These are phyloP conservation scores for Synergus japonicus DNA, from an alignment of 2,888 invertebrate species.

Conservation along the genomic window DNA sequence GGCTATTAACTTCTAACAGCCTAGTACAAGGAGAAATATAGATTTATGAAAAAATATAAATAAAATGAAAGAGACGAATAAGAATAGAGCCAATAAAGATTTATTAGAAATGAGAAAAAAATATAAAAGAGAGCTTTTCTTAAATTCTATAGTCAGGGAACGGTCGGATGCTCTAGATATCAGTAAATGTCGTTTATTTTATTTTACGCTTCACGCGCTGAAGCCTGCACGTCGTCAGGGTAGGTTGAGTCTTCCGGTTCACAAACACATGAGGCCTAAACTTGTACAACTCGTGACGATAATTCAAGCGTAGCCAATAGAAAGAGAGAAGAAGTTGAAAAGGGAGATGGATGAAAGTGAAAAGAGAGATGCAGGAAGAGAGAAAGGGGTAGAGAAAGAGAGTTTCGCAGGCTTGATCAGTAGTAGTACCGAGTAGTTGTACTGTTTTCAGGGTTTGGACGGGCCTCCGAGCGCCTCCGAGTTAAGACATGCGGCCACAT, in stretches of 20 bases:
- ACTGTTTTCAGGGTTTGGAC: constrained; percentile 57
- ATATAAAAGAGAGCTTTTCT: too few relatives aligned
- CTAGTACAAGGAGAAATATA: too few relatives aligned
- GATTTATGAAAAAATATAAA: too few relatives aligned
- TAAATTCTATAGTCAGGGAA: too few relatives aligned
- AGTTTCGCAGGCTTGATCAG: constrained; percentile 49
- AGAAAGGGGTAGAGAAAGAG: not conserved
- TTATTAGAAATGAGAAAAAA: too few relatives aligned
- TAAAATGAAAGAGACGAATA: too few relatives aligned
- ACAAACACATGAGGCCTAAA: not conserved
- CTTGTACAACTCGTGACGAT: not conserved
- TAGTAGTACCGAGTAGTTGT: constrained; percentile 48
- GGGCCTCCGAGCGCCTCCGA: not conserved
- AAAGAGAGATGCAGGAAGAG: not conserved
- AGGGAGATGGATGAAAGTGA: not conserved
- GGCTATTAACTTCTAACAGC: too few relatives aligned
- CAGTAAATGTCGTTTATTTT: not conserved
- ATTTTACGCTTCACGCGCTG: not conserved
- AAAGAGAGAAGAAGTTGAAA: not conserved
- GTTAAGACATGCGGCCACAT: constrained; percentile 41
- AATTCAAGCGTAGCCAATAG: not conserved
- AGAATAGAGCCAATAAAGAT: too few relatives aligned
- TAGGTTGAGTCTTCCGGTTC: constrained; percentile 2
- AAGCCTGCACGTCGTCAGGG: not conserved
- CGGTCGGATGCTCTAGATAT: too few relatives aligned